Evolutionary conservation across 2,888 invertebrate genomes (phyloP).

Genomic region (Troilus luridus): DNA sequence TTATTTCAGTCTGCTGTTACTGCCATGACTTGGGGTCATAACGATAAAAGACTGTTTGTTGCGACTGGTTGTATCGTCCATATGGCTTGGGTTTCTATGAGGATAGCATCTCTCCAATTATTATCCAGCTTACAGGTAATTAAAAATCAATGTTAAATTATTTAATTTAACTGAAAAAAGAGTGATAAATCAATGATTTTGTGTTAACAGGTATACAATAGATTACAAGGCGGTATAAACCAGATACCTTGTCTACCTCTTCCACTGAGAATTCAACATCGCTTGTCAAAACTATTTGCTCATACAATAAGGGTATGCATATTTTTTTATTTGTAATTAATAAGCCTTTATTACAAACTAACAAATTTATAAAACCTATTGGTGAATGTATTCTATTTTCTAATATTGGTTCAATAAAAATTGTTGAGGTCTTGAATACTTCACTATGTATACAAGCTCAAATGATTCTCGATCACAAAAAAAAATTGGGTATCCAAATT

Average conservation of each 20-base stretch:
- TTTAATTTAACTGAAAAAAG: background rate
- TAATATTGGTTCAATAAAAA: too few species aligned
- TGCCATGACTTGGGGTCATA: slow-evolving; percentile 98
- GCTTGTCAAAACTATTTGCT: slow-evolving; percentile 88
- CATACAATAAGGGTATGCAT: slow-evolving; percentile 90
- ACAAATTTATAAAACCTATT: too few species aligned
- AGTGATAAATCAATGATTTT: background rate
- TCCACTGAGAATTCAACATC: slow-evolving; percentile 87
- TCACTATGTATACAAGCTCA: too few species aligned
- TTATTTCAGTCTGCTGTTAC: slow-evolving; percentile 82
- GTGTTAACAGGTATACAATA: slow-evolving; percentile 63
- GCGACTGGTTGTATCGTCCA: slow-evolving; percentile 93
- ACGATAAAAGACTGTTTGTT: slow-evolving; percentile 94
- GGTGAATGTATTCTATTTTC: too few species aligned
- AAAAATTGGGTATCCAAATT: too few species aligned
- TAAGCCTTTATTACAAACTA: background rate
- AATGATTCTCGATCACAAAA: too few species aligned
- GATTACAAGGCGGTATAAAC: slow-evolving; percentile 64
- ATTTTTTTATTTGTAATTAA: background rate
- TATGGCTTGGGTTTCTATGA: slow-evolving; percentile 93
- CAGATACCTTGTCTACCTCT: slow-evolving; percentile 76
- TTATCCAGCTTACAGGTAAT: slow-evolving; percentile 84
- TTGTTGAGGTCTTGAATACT: too few species aligned
- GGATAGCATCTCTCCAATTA: slow-evolving; percentile 91
- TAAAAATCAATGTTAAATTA: background rate